Percentiles rank a stretch among this genome's conserved stretches.
Conservation (phyloP, 2,113 vertebrate species). For the Psephotus haematonotus region DNA sequence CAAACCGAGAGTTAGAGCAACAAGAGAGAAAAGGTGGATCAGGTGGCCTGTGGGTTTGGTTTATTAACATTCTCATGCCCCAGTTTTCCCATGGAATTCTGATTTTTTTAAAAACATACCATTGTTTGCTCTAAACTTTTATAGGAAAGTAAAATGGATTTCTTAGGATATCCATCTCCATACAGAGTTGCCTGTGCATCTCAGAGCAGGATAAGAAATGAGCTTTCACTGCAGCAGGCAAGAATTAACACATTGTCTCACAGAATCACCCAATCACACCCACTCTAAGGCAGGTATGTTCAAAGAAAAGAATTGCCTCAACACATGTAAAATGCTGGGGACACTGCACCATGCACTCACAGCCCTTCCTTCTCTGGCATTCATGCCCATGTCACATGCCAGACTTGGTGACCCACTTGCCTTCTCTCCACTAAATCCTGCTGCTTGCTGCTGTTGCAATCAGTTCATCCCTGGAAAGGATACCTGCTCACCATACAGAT, state of each 20-base stretch:
- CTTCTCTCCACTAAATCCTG: not conserved
- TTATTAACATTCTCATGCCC: not conserved
- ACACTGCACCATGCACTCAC: accelerated
- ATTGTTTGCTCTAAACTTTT: not conserved
- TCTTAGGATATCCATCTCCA: not conserved
- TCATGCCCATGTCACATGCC: not conserved
- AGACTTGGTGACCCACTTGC: accelerated
- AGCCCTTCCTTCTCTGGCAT: not conserved
- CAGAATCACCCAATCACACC: too few species aligned
- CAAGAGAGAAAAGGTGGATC: not conserved
- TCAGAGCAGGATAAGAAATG: not conserved
- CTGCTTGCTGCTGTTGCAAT: not conserved
- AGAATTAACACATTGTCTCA: not conserved
- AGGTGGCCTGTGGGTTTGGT: not conserved
- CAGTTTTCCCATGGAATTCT: not conserved
- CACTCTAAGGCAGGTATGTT: too few species aligned
- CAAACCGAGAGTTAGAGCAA: not conserved
- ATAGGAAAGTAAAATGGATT: not conserved
- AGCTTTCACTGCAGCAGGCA: not conserved
- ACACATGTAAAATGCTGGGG: accelerated
- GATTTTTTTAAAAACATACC: not conserved
- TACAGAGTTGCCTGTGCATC: not conserved
- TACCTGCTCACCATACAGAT: too few species aligned
- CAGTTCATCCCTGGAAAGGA: not conserved
- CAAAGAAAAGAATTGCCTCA: not conserved